Evolutionary conservation across 2,797 vertebrate genomes (phyloP).

Genomic region (Setipinna tenuifilis): DNA sequence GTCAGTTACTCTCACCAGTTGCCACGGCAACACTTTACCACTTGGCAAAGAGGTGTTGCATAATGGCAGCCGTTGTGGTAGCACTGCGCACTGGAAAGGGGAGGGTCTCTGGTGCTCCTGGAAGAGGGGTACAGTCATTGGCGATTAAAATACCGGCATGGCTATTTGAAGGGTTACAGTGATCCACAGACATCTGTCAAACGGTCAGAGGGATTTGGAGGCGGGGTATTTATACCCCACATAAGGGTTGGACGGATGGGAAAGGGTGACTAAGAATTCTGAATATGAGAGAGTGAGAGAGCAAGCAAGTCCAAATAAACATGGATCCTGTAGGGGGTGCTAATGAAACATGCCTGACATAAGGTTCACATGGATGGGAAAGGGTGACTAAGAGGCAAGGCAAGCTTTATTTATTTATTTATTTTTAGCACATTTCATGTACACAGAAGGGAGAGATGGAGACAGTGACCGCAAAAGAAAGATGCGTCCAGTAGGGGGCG

Average conservation of each 20-base stretch:
- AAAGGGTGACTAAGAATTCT: background rate
- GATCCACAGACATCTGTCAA: background rate
- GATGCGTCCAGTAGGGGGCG: too few relatives aligned
- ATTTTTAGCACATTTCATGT: too few relatives aligned
- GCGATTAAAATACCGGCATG: too few relatives aligned
- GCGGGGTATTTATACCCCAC: background rate
- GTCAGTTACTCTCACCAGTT: constrained; percentile 1
- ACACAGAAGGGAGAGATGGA: background rate
- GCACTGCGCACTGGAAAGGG: background rate
- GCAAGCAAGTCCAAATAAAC: background rate
- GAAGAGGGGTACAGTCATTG: constrained; percentile 2
- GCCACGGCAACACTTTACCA: background rate
- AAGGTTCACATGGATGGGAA: too few relatives aligned
- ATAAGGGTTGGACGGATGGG: background rate
- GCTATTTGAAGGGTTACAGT: background rate
- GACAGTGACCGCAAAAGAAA: background rate
- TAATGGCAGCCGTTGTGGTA: constrained; percentile 7
- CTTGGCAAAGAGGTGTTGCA: constrained; percentile 10
- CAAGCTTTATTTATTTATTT: too few relatives aligned
- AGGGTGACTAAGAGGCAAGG: too few relatives aligned
- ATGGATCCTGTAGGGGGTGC: too few relatives aligned
- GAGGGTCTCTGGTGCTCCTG: background rate
- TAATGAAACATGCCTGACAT: too few relatives aligned
- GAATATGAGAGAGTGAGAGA: too few relatives aligned
- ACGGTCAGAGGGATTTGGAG: background rate